Evolutionary conservation across 2,888 invertebrate genomes (phyloP), one percentile per base, ranked within the genome.

Genomic region (Folsomia manolachei): DNA sequence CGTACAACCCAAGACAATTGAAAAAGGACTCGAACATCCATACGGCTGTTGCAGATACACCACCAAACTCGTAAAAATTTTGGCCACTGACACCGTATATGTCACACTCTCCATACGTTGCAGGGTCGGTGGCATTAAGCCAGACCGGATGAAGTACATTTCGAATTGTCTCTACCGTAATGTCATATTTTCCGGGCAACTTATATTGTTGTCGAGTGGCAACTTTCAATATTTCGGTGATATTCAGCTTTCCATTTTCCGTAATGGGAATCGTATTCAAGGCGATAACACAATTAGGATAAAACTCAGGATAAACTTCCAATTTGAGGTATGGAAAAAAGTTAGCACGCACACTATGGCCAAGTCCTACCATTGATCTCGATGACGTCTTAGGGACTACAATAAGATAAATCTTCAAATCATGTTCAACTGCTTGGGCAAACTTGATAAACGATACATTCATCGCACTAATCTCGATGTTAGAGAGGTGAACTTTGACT

Each of bases 401-500:
- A 84, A 88, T 87, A 69, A 89, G 82, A 78, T 86, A 83, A 23
- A 89, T 83, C 69, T 86, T 84, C 76, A 83, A 80, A 9, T 71
- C 25, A 56, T 84, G 84, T 26, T 70, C 27, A 21, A 73, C 68
- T 27, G 74, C 73, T 24, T 70, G 65, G 9, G 78, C 78, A 62
- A 61, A 64, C 7, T 60, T 18, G 1, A 78, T 63, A 18, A 68
- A n/a, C 27, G 64, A 63, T 1, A 71, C 65, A 14, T 62, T 27
- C 62, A 69, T 53, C 18, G 85, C 83, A 23, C 78, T 79, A 69
- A 82, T 82, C 83, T 90, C 89, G 71, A 91, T 86, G 51, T 84
- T 81, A 53, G 84, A 83, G 62, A 92, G 83, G 82, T 89, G 87
- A 2, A 93, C 82, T 84, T 89, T 89, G 80, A 88, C 87, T 0